Evolutionary conservation across 1,140 invertebrate genomes (phyloP), one percentile per base, ranked within the genome.

Genomic region (Venustaconcha ellipsiformis): DNA sequence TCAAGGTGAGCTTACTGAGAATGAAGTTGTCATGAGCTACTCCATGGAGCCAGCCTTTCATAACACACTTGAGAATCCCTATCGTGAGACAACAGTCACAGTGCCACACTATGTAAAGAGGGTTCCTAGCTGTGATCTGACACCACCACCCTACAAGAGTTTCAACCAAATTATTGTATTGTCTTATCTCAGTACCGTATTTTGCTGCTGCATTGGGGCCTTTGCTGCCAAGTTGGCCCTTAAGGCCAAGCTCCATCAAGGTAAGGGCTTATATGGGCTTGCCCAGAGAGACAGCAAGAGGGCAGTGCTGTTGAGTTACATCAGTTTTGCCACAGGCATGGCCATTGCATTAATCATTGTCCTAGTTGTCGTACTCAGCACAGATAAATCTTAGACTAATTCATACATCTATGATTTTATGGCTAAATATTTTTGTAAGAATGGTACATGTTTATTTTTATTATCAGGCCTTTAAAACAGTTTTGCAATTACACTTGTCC

Each of bases 241-340:
- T 69, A 79, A 83, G 48, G 86, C 84, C 4, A 82, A 81, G 68
- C 76, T 79, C n/a, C 84, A 86, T 20, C 82, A 86, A 57, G 81
- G 80, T 20, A 88, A 88, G 72, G 87, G 87, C 8, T 67, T 88
- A 62, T 84, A 87, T 80, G 87, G 86, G 17, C 78, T 88, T 67
- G 85, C 85, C n/a, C 86, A 88, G 78, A 82, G 82, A 69, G 81
- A 86, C 76, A 73, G 82, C 30, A 81, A 76, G 56, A 63, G 78
- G 55, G 84, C 87, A 3, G 82, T 83, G 11, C 78, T 80, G 20
- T 72, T 82, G 14, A 85, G 86, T 60, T 88, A 88, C 67, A 76
- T 79, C 11, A 84, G 84, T 62, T 62, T 87, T 66, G 80, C n/a
- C 1, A 59, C 81, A 37, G 87, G 87, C 1, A 48, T 84, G 48